Evolutionary conservation across 1,140 invertebrate species (phyloP), one percentile per base, ranked within the genome.

Genomic region (Phymorhynchus buccinoides): DNA sequence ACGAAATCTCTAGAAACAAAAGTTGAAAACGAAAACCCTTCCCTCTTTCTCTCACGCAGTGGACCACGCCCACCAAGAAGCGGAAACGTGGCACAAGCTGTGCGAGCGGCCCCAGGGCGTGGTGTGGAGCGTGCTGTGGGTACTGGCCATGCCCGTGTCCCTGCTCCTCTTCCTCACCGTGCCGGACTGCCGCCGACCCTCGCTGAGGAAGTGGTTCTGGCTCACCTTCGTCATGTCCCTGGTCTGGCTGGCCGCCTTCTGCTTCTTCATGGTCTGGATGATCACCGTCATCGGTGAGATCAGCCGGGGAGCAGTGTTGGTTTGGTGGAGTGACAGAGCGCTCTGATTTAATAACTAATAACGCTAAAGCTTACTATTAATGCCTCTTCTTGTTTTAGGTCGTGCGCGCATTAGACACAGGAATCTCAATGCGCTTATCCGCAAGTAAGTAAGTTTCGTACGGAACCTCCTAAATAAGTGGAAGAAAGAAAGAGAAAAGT

Each of bases 241-340:
- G 84, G 93, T 96, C 32, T 98, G 97, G 97, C 97, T 98, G 82
- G 97, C 96, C 22, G 94, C 95, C 0, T 95, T 97, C 0, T 97
- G 97, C 2, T 98, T 98, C 91, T 90, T 98, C 0, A 96, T 97
- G 62, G 97, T 97, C 16, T 98, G 97, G 97, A 96, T 97, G 94
- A 98, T 98, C 78, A 98, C 97, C 41, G 95, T 97, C 86, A 96
- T 98, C 87, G 97, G 97, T 97, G 95, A 94, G 93, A 93, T 73
- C 68, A n/a, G n/a, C n/a, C n/a, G n/a, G n/a, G n/a, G n/a, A n/a
- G n/a, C n/a, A n/a, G n/a, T n/a, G n/a, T n/a, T n/a, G n/a, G n/a
- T n/a, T n/a, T n/a, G n/a, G n/a, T n/a, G n/a, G n/a, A n/a, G n/a
- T n/a, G n/a, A n/a, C n/a, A n/a, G n/a, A n/a, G n/a, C n/a, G n/a